These are phyloP conservation scores for Dicrostonyx torquatus DNA, from an alignment of 2,797 vertebrate species.

Conservation along the genomic window DNA sequence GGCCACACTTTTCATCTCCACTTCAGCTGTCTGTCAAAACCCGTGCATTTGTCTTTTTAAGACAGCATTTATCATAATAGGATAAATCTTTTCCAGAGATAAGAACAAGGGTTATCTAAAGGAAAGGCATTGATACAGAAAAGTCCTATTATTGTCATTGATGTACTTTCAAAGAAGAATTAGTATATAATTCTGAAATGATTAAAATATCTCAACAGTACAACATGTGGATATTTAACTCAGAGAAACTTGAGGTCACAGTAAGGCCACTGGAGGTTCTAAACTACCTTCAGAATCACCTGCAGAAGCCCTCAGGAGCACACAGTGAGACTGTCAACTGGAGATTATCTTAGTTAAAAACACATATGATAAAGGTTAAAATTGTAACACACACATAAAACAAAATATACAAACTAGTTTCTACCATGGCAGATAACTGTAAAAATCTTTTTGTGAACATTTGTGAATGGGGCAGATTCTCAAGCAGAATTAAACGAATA, in stretches of 20 bases:
- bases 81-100: not conserved
- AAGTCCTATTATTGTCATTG: not conserved
- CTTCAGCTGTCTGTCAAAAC: not conserved
- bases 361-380: conserved; percentile 52
- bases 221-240: not conserved
- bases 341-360: conserved; percentile 62
- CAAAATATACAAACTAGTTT: not conserved
- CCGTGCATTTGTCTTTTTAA: not conserved
- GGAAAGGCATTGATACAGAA: not conserved
- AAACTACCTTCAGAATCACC: not conserved
- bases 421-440: not conserved
- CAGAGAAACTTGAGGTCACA: not conserved
- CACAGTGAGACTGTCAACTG: not conserved
- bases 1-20: not conserved
- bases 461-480: not conserved
- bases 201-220: not conserved
- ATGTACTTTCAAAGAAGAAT: not conserved
- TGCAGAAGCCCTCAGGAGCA: not conserved
- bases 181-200: conserved; percentile 2
- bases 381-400: not conserved
- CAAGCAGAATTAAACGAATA: conserved; percentile 23
- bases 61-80: not conserved
- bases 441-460: conserved; percentile 27
- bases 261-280: not conserved
- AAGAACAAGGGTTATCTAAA: not conserved